Evolutionary conservation across 2,888 invertebrate species (phyloP).

Genomic region (Clivina fossor): DNA sequence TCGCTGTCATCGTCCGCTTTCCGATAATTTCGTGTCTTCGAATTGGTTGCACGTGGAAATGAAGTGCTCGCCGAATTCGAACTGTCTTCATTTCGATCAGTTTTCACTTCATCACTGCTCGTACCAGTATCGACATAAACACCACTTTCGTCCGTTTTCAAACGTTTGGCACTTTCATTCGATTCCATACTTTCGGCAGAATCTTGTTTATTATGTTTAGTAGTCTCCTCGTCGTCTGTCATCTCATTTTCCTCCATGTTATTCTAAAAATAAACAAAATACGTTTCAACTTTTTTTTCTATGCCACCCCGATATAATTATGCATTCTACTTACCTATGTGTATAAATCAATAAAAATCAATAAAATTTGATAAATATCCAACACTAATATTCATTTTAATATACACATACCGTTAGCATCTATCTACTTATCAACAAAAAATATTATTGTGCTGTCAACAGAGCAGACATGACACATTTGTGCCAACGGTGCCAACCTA

Average conservation of each 20-base stretch:
- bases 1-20: slow-evolving; percentile 28
- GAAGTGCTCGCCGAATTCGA: slow-evolving; percentile 21
- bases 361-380: background rate
- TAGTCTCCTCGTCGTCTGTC: slow-evolving; percentile 41
- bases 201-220: slow-evolving; percentile 23
- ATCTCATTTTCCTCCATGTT: slow-evolving; percentile 44
- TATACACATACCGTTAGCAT: no score
- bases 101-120: slow-evolving; percentile 28
- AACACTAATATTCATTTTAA: no score
- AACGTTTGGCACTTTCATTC: slow-evolving; percentile 43
- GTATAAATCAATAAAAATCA: background rate
- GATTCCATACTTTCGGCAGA: slow-evolving; percentile 32
- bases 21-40: slow-evolving; percentile 45
- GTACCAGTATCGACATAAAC: slow-evolving; percentile 22
- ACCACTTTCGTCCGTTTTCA: slow-evolving; percentile 44
- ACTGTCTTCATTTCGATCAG: background rate
- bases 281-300: slow-evolving; percentile 28
- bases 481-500: no score
- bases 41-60: slow-evolving; percentile 42
- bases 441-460: no score
- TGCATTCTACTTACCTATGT: background rate
- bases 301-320: background rate
- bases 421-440: no score
- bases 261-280: slow-evolving; percentile 45
- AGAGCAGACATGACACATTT: no score